Evolutionary conservation across 2,797 vertebrate genomes (phyloP).

Genomic region (Simalia tracyae): DNA sequence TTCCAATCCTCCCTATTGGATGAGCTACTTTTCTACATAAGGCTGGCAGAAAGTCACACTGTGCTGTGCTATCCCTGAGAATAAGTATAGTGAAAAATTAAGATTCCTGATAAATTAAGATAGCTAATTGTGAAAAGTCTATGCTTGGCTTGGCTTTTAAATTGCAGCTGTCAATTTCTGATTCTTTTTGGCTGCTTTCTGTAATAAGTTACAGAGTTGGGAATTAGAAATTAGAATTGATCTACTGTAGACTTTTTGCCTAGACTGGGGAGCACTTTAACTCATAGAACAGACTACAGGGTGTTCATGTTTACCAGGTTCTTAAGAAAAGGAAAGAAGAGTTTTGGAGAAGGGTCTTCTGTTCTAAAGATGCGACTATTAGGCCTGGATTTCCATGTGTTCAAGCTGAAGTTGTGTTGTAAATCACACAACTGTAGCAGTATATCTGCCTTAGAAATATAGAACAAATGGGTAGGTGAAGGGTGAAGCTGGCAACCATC

Average conservation of each 20-base stretch:
- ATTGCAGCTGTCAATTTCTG: no score
- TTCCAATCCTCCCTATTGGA: no score
- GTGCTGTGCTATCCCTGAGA: no score
- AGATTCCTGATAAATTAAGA: no score
- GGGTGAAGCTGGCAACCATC: not conserved
- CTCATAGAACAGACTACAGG: not conserved
- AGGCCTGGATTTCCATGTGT: not conserved
- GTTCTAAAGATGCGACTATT: not conserved
- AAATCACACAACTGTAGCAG: not conserved
- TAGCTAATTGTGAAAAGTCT: no score
- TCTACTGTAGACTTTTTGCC: not conserved
- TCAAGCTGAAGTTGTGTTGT: not conserved
- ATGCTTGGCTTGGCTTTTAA: no score
- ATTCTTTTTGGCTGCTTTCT: no score
- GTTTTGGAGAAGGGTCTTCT: not conserved
- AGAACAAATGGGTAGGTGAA: not conserved
- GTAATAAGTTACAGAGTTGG: not conserved
- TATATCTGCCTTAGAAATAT: not conserved
- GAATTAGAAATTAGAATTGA: not conserved
- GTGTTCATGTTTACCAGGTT: not conserved
- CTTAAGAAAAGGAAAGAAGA: not conserved
- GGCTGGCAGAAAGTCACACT: no score
- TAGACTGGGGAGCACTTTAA: not conserved
- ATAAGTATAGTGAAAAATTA: no score
- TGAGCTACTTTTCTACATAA: no score